These are phyloP conservation scores for Iguana delicatissima DNA, from an alignment of 2,797 vertebrate species.

Conservation along the genomic window DNA sequence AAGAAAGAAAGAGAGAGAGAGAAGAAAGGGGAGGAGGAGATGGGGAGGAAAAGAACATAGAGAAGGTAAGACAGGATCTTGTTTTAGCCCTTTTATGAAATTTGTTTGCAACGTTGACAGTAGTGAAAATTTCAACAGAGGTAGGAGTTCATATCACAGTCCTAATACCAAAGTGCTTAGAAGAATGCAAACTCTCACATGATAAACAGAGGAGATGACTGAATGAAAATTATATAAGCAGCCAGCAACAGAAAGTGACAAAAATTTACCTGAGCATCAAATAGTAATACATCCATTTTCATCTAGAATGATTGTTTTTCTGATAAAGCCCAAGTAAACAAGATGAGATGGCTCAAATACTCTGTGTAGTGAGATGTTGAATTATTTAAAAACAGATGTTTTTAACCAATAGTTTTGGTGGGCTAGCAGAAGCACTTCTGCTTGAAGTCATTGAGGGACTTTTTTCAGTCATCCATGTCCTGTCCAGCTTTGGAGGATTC, in stretches of 20 bases:
- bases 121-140: slow-evolving; percentile 29
- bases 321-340: background rate
- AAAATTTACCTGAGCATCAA: background rate
- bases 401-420: background rate
- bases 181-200: slow-evolving; percentile 5
- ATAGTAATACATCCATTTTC: background rate
- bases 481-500: background rate
- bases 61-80: slow-evolving; percentile 50
- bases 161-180: slow-evolving; percentile 39
- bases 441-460: background rate
- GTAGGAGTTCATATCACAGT: slow-evolving; percentile 30
- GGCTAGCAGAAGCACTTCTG: background rate
- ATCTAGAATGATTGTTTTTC: background rate
- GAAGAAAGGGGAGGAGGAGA: too few species aligned
- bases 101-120: slow-evolving; percentile 22
- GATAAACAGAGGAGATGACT: slow-evolving; percentile 20
- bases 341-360: background rate
- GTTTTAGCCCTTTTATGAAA: slow-evolving; percentile 37
- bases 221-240: background rate
- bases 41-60: slow-evolving; percentile 1
- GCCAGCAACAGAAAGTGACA: background rate
- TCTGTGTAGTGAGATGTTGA: background rate
- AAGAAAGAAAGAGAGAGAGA: background rate
- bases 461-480: background rate
- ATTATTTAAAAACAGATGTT: background rate